These are phyloP conservation scores for Entomyzon cyanotis DNA, from an alignment of 2,113 vertebrate genomes.

Conservation along the genomic window DNA sequence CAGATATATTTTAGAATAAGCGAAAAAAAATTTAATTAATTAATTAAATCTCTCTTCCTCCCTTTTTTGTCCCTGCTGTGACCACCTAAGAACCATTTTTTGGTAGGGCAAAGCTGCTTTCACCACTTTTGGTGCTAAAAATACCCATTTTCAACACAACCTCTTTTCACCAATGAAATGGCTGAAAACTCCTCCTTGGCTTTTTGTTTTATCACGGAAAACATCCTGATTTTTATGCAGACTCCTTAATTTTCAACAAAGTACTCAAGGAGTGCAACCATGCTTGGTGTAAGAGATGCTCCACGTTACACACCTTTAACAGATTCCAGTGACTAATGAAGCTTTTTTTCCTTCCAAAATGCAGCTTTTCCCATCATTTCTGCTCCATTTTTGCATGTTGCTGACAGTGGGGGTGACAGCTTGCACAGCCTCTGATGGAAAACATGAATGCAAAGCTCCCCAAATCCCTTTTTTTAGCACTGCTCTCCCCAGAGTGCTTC, in stretches of 20 bases:
- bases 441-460: background rate
- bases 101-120: background rate
- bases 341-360: background rate
- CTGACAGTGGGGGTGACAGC: background rate
- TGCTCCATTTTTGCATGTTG: conserved; percentile 10
- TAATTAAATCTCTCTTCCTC: too few species aligned
- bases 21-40: too few species aligned
- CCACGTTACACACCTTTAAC: background rate
- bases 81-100: background rate
- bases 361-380: conserved; percentile 14
- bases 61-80: background rate
- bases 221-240: conserved; percentile 35
- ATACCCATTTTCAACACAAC: background rate
- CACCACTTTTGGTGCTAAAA: background rate
- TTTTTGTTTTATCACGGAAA: conserved; percentile 4
- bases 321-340: conserved; percentile 44
- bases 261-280: background rate
- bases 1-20: background rate
- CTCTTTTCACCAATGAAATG: conserved; percentile 27
- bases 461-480: background rate
- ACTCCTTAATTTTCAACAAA: conserved; percentile 58
- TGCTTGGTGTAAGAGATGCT: conserved; percentile 18
- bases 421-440: background rate
- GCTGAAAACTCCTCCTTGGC: background rate
- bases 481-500: background rate